Base-by-base conservation (phyloP, 1,140 invertebrate species). In the Drosophila mayri region DNA sequence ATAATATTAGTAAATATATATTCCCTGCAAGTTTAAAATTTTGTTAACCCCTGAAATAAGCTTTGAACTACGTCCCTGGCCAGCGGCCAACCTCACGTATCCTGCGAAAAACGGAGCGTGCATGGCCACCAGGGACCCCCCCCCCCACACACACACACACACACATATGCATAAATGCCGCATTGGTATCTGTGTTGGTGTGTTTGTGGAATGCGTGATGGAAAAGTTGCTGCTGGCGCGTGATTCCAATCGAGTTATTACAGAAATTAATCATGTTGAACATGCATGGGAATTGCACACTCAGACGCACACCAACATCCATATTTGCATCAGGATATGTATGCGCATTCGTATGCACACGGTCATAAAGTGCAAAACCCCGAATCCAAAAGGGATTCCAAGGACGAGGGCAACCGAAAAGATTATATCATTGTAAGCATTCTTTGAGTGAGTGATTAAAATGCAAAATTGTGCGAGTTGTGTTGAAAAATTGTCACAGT, bases 241-340 rank as follows among this genome's bases (percentile, higher is more conserved):
- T 90, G 86, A 90, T 90, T 90, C 85, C 85, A 90, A 90, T 90
- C 85, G 85, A 90, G 85, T 90, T 90, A 90, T 90, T 90, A 90
- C 85, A 90, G 78, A 90, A 90, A 90, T 90, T 90, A 90, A 90
- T 90, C 85, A 90, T 90, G 85, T 90, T 90, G 81, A 90, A 90
- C 86, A 90, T 90, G 85, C 81, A 90, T 90, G 87, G 85, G 85
- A 90, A 90, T 90, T 87, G 83, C 85, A 83, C 85, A 38, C 35
- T 54, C 52, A 30, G 7, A 79, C 78, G 41, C 18, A 38, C 32
- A 38, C 32, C 32, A 54, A 37, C 52, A 54, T 22, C 80, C 74
- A 77, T 76, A 81, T 90, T 90, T 85, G 78, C 85, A 90, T 90
- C 85, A 84, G 74, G 70, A 84, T 84, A 65, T 72, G 67, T 63